Conservation (phyloP, 1,140 invertebrate genomes). For the Pachypeltis micranthus region DNA sequence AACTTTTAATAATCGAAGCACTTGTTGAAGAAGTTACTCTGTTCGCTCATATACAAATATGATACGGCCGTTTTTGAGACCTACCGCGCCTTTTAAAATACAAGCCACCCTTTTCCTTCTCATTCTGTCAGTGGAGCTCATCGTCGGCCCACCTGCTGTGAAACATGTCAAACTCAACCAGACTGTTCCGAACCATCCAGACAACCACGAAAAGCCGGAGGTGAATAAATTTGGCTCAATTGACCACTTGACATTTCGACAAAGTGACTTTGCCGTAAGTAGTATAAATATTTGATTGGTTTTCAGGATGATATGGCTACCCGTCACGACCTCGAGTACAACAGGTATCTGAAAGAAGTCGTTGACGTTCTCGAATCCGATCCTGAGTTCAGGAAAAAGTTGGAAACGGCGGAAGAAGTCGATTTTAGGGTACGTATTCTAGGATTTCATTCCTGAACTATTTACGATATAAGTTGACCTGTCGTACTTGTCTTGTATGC, state of each 20-base stretch:
- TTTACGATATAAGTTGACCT: no score
- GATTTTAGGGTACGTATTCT: constrained; percentile 58
- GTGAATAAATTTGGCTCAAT: not conserved
- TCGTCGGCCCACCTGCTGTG: not conserved
- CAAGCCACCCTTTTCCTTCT: not conserved
- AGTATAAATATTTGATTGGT: no score
- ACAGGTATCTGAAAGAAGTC: constrained; percentile 75
- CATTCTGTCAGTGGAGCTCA: not conserved
- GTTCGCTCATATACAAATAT: no score
- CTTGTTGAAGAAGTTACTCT: no score
- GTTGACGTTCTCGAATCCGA: constrained; percentile 74
- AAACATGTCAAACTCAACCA: not conserved
- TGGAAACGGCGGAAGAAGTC: constrained; percentile 64
- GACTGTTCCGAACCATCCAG: not conserved
- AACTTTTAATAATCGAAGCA: no score
- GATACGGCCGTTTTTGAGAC: no score
- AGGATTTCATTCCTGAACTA: no score
- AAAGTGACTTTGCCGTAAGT: no score
- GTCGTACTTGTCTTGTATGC: no score
- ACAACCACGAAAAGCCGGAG: not conserved
- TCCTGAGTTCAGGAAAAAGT: constrained; percentile 62
- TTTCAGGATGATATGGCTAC: constrained; percentile 29
- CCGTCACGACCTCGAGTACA: constrained; percentile 52
- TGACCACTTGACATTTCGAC: no score
- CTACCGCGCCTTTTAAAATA: no score